phyloP scores from a whole-genome alignment of 92 coral and sea anemone genomes.

The Palythoa caribaeorum region DNA sequence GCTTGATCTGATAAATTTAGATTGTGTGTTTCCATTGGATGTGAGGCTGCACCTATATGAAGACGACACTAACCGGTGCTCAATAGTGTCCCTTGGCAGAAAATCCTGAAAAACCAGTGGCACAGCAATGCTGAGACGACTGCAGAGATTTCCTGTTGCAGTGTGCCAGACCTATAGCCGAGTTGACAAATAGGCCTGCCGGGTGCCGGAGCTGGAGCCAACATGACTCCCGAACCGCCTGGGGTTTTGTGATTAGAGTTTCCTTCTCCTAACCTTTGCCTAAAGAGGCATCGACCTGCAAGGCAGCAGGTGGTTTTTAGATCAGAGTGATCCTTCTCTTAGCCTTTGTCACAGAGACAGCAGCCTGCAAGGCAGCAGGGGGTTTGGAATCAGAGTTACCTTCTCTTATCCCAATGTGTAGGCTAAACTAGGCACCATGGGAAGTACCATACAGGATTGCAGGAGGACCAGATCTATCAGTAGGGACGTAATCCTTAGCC shows the following conservation, averaged over 20 bases:
- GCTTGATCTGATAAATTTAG: constrained; percentile 21
- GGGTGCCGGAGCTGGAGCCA: constrained; percentile 14
- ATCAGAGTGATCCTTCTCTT: constrained; percentile 38
- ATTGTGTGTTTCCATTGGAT: constrained; percentile 8
- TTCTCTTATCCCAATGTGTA: constrained; percentile 29
- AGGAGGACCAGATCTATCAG: constrained; percentile 7
- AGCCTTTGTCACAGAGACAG: constrained; percentile 28
- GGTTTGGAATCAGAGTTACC: constrained; percentile 28
- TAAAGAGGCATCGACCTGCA: constrained; percentile 5
- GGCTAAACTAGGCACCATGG: constrained; percentile 24
- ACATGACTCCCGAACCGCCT: constrained; percentile 8
- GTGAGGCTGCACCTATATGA: not conserved
- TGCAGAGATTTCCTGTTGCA: constrained; percentile 10
- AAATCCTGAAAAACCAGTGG: constrained; percentile 6
- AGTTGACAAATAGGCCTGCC: constrained; percentile 13
- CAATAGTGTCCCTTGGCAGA: constrained; percentile 23
- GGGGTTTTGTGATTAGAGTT: not conserved
- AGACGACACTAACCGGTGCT: constrained; percentile 16
- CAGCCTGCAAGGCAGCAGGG: constrained; percentile 36
- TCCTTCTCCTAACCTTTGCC: constrained; percentile 19
- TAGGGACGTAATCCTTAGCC: not conserved
- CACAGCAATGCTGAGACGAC: constrained; percentile 25
- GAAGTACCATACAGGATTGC: constrained; percentile 22
- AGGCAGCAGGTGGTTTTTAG: constrained; percentile 8
- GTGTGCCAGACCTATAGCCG: constrained; percentile 11